phyloP scores from a whole-genome alignment of 1,140 invertebrate genomes.

The Euborellia annulipes region DNA sequence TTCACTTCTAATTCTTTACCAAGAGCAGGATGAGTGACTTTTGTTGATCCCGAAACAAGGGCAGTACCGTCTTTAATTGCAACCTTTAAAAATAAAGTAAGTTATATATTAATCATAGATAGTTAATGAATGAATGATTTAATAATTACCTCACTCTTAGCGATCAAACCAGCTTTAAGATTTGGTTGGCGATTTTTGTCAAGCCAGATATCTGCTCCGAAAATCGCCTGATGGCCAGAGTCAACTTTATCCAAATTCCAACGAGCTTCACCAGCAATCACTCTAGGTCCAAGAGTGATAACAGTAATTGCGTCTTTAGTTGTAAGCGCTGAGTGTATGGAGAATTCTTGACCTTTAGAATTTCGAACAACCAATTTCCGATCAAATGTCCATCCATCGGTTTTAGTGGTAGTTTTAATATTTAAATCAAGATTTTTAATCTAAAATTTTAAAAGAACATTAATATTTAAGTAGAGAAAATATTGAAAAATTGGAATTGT shows the following conservation, averaged over 20 bases:
- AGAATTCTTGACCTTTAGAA: too few relatives aligned
- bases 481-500: too few relatives aligned
- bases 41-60: conserved; percentile 21
- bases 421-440: conserved; percentile 48
- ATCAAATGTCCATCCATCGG: conserved; percentile 37
- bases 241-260: too few relatives aligned
- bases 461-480: too few relatives aligned
- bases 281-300: conserved; percentile 1
- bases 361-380: conserved; percentile 23
- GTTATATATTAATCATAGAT: too few relatives aligned
- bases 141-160: conserved; percentile 25
- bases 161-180: conserved; percentile 37
- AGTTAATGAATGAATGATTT: too few relatives aligned
- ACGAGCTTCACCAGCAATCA: conserved; percentile 4
- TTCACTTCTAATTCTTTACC: conserved; percentile 25
- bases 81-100: too few relatives aligned
- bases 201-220: conserved; percentile 31
- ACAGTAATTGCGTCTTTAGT: too few relatives aligned
- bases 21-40: conserved; percentile 45
- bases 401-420: conserved; percentile 40
- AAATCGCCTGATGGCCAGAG: neutral
- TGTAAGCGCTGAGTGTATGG: too few relatives aligned
- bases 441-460: conserved; percentile 43
- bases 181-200: conserved; percentile 52
- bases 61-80: conserved; percentile 21